Percentiles rank a stretch among this genome's conserved stretches.
Conservation (phyloP, 2,888 invertebrate species). For the Rutpela maculata region DNA sequence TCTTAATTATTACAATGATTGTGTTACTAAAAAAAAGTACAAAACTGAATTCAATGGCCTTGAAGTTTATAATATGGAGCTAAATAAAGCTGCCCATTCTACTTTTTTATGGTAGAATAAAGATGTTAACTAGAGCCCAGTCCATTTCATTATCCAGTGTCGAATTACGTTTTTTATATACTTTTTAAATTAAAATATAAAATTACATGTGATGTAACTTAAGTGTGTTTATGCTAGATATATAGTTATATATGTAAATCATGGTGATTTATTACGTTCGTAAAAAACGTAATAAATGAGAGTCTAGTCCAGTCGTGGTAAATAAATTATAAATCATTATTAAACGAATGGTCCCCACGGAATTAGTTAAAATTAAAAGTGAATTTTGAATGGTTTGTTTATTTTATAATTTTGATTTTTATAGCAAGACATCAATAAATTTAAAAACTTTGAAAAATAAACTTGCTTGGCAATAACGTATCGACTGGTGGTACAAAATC, state of each 20-base stretch:
- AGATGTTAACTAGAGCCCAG: background rate
- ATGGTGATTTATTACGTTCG: background rate
- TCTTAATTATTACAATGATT: no score
- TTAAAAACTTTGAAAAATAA: no score
- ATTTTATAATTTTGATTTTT: no score
- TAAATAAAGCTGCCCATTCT: background rate
- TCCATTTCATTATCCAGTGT: background rate
- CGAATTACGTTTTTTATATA: background rate
- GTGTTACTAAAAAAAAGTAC: background rate
- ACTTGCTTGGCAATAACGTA: no score
- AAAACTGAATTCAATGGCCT: background rate
- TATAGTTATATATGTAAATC: background rate
- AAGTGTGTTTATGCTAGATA: background rate
- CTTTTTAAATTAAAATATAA: background rate
- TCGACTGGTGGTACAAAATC: no score
- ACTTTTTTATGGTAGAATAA: background rate
- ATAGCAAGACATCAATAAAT: no score
- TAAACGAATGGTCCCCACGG: no score
- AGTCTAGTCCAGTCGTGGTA: no score
- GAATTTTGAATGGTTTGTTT: no score
- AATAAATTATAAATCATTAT: no score
- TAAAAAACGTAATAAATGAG: background rate
- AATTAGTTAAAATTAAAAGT: no score
- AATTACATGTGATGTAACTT: background rate
- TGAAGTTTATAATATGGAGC: background rate